Base-by-base conservation (phyloP, 2,113 vertebrate species). In the Crypturellus undulatus region DNA sequence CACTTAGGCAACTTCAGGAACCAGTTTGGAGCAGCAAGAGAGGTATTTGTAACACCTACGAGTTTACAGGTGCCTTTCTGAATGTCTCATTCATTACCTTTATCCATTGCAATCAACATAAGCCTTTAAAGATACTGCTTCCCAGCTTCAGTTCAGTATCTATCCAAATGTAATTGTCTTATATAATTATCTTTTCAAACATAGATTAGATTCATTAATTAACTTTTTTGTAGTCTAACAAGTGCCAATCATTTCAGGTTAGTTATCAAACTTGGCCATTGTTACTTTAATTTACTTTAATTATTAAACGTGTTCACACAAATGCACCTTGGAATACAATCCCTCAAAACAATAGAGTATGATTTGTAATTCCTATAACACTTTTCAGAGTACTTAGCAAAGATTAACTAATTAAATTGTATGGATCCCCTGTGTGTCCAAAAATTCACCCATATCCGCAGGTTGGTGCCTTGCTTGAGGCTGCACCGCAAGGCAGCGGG, bases 391-490 rank as follows among this genome's bases (percentile, higher is more conserved):
- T 64, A 62, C 72, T 90, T 96, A 90, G 77, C 79, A 81, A 81
- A 90, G 73, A 84, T 93, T 92, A 84, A 87, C 72, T 96, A 93
- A 93, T 95, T 92, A 89, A 94, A 92, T 69, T 65, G 40, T 71
- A 69, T 72, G n/a, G 76, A 49, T 94, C 83, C 30, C 79, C 12
- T 32, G 52, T 54, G 72, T 76, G 30, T 80, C 92, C 65, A 78
- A 12, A 84, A 88, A 69, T 81, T 81, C 92, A 58, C 36, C 79
- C 65, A 90, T 92, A 82, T 90, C 80, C 6, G 3, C 79, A 87
- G 85, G 85, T 89, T 95, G 76, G 92, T 89, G 83, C 62, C 77
- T 95, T 94, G 67, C 88, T 94, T 32, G 90, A 77, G 85, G 79
- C 96, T 68, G 15, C 45, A 62, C 47, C 71, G 79, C 58, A 72